Evolutionary conservation across 2,888 invertebrate genomes (phyloP).

Genomic region (Chelonus formosanus): DNA sequence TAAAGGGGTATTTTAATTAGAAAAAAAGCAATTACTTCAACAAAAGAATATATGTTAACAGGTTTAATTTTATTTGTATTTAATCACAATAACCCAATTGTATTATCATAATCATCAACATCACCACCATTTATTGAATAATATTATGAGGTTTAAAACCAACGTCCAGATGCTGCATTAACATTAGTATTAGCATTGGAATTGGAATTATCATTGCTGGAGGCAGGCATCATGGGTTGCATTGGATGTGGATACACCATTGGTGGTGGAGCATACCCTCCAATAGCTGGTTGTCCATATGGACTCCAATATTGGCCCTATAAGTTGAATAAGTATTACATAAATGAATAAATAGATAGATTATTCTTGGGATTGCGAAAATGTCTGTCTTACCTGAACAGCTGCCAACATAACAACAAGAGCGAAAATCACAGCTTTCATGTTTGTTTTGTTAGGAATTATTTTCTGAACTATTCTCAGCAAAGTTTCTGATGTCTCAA

Average conservation of each 20-base stretch:
- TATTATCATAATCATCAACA: neutral
- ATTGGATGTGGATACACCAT: constrained; percentile 20
- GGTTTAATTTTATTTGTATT: too few species aligned
- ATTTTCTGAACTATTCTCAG: neutral
- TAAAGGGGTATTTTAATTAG: too few species aligned
- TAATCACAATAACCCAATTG: too few species aligned
- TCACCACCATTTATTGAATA: neutral
- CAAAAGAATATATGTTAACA: too few species aligned
- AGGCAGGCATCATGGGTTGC: constrained; percentile 2
- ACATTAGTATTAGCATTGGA: constrained; percentile 38
- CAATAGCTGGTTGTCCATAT: constrained; percentile 17
- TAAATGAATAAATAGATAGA: neutral
- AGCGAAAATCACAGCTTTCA: constrained; percentile 26
- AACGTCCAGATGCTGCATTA: constrained; percentile 26
- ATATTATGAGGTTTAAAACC: constrained; percentile 15
- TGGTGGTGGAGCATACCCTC: constrained; percentile 14
- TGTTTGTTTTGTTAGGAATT: constrained; percentile 13
- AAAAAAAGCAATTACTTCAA: too few species aligned
- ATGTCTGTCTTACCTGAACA: constrained; percentile 23
- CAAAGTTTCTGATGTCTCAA: neutral
- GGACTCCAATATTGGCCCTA: constrained; percentile 31
- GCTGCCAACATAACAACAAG: constrained; percentile 21
- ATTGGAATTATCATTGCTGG: constrained; percentile 29
- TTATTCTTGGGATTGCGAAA: neutral
- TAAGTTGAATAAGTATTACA: neutral